These are phyloP conservation scores for Rafetus swinhoei DNA, from an alignment of 2,113 vertebrate species.

Conservation along the genomic window DNA sequence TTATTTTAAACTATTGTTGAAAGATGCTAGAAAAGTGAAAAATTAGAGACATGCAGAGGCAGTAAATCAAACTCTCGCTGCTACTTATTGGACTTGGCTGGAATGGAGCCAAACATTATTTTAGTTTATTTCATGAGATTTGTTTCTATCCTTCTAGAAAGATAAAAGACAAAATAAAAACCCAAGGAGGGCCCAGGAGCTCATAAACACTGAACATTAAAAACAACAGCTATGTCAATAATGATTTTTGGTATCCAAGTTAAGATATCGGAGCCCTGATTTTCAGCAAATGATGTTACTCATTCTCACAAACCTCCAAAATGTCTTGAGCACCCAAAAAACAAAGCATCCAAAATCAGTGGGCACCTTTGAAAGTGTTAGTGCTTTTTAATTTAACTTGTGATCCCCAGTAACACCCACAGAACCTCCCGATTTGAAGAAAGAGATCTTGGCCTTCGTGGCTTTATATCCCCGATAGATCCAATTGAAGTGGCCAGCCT, in stretches of 20 bases:
- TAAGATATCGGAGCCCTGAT: not conserved
- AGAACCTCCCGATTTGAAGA: not conserved
- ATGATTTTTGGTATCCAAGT: not conserved
- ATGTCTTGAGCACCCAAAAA: not conserved
- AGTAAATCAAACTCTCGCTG: not conserved
- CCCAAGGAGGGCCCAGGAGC: not conserved
- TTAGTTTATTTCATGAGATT: not conserved
- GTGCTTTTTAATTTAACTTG: not conserved
- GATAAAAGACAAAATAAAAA: not conserved
- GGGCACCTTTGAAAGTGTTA: not conserved
- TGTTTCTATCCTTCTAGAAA: not conserved
- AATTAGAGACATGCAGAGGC: not conserved
- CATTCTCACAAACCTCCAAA: not conserved
- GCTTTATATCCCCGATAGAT: not conserved
- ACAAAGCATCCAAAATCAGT: not conserved
- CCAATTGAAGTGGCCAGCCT: not conserved
- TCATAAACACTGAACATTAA: not conserved
- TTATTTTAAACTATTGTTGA: not conserved
- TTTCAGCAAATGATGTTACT: not conserved
- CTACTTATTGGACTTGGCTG: rapidly evolving
- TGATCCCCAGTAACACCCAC: not conserved
- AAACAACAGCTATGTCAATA: not conserved
- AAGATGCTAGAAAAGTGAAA: not conserved
- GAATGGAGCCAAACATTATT: not conserved
- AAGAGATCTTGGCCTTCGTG: not conserved